Base-by-base conservation (phyloP, 2,113 vertebrate species). In the Isurus oxyrinchus region DNA sequence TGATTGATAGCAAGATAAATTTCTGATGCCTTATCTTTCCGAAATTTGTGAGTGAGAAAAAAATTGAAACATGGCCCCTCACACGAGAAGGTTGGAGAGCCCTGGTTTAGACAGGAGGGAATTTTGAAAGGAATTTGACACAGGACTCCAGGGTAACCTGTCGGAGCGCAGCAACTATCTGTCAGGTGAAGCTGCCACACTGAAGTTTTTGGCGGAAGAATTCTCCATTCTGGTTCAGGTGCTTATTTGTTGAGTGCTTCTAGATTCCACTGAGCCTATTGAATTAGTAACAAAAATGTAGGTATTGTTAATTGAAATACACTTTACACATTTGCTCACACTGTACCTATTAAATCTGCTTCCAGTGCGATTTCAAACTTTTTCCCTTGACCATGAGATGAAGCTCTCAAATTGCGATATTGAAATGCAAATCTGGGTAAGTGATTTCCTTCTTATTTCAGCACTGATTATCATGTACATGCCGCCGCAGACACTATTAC, bases 181-280 rank as follows among this genome's bases (percentile, higher is more conserved):
- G 97, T 97, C 97, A 87, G 98, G 97, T 96, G 98, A 98, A 97
- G 98, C 98, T 63, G 98, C 98, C 1, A 96, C 97, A 57, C 96
- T 99, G 96, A 99, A 99, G 96, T 98, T 98, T 96, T 97, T 99
- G 97, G 98, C 98, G 59, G 98, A 98, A 96, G 98, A 98, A 84
- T 99, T 99, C 97, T 98, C 98, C 97, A 98, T 99, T 96, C 98
- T 98, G 2, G 98, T 99, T n/a, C n/a, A n/a, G n/a, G n/a, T n/a
- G n/a, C n/a, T n/a, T n/a, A n/a, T n/a, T n/a, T n/a, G n/a, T n/a
- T n/a, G n/a, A n/a, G n/a, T n/a, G n/a, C n/a, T n/a, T n/a, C n/a
- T n/a, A n/a, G n/a, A n/a, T 44, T 84, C n/a, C 79, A 40, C 11
- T 19, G 3, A 44, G 16, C 0, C 14, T 44, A 40, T 84, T 84